Evolutionary conservation across 2,113 vertebrate species (phyloP), one percentile per base, ranked within the genome.

Genomic region (Pleuronectes platessa): DNA sequence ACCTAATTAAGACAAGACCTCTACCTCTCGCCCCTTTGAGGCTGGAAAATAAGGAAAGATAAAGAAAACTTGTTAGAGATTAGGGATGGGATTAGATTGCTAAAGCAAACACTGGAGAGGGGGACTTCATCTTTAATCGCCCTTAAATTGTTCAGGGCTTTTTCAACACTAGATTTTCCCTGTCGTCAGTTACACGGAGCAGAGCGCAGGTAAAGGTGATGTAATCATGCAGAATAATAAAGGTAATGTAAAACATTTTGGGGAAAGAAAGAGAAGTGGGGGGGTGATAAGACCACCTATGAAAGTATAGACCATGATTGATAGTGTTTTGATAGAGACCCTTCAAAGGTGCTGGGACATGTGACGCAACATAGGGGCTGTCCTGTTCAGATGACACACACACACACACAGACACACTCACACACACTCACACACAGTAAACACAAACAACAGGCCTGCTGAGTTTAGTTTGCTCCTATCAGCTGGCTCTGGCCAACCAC

Each of bases 291-390:
- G 76, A 45, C 77, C 89, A 89, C 86, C 82, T 88, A 89, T 84
- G 96, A 95, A 95, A 96, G 96, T 69, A 18, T 18, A 95, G 94
- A 93, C 89, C 74, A 94, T 95, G 92, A 86, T 78, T 73, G 84
- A 91, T 87, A 61, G 80, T 88, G 82, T 89, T 90, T 91, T 90
- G 76, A 79, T 61, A 75, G 74, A 79, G 74, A 82, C 74, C 51
- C 71, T 78, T 86, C 59, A 85, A 90, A 89, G 88, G 65, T 82
- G 63, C 68, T 62, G 65, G 20, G 81, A 86, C 71, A 87, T 86
- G 86, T 88, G 90, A 89, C 71, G 80, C 76, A 89, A 86, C 85
- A 75, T 67, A 67, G 65, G 74, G 76, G 70, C 40, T 79, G 72
- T 63, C 71, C 47, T 73, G 72, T 84, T 85, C 71, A 68, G 71